phyloP scores from a whole-genome alignment of 2,113 vertebrate genomes.

The Ailurus styani region DNA sequence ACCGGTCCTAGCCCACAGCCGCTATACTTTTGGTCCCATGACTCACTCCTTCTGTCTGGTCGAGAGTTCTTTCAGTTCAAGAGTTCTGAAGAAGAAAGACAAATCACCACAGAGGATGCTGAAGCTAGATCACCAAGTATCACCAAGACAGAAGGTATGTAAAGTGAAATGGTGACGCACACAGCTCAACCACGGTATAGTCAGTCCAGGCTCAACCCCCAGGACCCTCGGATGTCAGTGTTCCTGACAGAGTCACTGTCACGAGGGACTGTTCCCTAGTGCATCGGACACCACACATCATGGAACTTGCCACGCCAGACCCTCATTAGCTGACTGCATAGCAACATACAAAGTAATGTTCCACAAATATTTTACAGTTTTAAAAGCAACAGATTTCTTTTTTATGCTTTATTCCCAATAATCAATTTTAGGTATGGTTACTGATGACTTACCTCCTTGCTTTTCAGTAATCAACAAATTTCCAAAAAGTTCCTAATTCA shows the following conservation, averaged over 20 bases:
- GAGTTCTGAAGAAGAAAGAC: not conserved
- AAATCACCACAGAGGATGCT: not conserved
- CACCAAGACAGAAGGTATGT: not conserved
- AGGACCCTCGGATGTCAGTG: not conserved
- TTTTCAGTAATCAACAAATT: not conserved
- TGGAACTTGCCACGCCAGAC: not conserved
- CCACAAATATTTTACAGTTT: not conserved
- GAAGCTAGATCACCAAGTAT: not conserved
- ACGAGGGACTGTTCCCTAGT: not conserved
- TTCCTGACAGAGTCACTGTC: not conserved
- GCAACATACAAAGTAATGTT: not conserved
- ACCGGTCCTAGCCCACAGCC: fast-evolving
- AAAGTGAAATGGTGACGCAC: not conserved
- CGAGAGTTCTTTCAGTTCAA: not conserved
- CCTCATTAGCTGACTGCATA: not conserved
- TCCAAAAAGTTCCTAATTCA: not conserved
- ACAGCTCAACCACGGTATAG: not conserved
- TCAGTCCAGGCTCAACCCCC: not conserved
- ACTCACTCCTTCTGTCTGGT: not conserved
- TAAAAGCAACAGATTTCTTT: not conserved
- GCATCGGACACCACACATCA: not conserved
- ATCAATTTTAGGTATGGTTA: not conserved
- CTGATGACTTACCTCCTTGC: not conserved
- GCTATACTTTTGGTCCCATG: fast-evolving
- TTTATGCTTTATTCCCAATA: not conserved